Evolutionary conservation across 2,797 vertebrate genomes (phyloP).

Genomic region (Ctenosaura bakeri): DNA sequence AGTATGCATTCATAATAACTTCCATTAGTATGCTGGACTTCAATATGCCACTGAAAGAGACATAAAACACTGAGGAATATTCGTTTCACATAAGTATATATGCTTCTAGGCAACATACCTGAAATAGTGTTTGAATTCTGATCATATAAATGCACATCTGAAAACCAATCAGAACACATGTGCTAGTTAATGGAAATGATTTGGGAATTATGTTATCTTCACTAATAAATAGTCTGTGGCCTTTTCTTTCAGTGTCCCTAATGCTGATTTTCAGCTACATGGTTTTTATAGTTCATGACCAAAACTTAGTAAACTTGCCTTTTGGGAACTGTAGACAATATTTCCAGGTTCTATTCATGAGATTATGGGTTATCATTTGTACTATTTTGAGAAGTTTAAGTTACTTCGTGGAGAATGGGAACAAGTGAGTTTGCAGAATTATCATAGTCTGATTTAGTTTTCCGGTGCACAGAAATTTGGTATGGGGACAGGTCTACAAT

Average conservation of each 20-base stretch:
- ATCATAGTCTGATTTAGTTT: constrained; percentile 9
- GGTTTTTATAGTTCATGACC: background rate
- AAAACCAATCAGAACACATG: background rate
- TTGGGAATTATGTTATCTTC: background rate
- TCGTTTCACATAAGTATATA: background rate
- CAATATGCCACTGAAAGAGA: background rate
- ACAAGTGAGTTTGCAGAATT: background rate
- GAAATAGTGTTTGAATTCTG: background rate
- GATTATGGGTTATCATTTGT: too few relatives aligned
- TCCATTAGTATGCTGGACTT: background rate
- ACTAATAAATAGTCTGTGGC: too few relatives aligned
- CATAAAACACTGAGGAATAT: background rate
- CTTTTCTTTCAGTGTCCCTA: too few relatives aligned
- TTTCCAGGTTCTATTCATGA: too few relatives aligned
- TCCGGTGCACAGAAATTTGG: constrained; percentile 16
- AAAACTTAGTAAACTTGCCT: background rate
- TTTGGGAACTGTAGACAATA: too few relatives aligned
- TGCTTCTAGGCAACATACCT: background rate
- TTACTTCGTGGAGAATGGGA: background rate
- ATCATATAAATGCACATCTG: background rate
- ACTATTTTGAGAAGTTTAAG: background rate
- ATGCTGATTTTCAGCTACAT: background rate
- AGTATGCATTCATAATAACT: background rate
- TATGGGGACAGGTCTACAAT: background rate
- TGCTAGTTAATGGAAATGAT: background rate